Percentiles rank a stretch among this genome's conserved stretches.
Evolutionary conservation across 2,797 vertebrate genomes (phyloP).

Genomic region (Eulemur albifrons): DNA sequence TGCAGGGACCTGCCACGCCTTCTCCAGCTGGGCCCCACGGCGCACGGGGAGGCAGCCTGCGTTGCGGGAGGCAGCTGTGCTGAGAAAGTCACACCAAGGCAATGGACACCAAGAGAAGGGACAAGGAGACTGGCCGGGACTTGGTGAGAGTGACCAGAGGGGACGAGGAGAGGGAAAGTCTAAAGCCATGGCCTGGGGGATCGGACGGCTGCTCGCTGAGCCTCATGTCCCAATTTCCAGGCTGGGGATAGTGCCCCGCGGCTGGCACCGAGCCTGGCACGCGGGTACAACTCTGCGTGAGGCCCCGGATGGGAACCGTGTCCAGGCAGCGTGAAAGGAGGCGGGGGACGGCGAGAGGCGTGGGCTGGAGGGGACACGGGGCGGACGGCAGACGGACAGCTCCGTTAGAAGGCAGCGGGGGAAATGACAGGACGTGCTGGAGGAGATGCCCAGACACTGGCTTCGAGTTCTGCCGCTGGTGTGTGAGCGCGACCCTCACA

Average conservation of each 20-base stretch:
- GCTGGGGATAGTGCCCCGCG: neutral
- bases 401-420: neutral
- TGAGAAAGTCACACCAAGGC: neutral
- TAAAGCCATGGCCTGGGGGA: neutral
- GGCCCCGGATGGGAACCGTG: too few relatives aligned
- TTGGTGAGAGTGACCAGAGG: neutral
- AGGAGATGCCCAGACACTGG: neutral
- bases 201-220: neutral
- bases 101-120: neutral
- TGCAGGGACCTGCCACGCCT: fast-evolving
- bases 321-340: neutral
- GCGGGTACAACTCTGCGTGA: neutral
- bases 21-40: fast-evolving
- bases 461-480: neutral
- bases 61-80: fast-evolving
- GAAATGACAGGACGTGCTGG: neutral
- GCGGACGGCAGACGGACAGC: neutral
- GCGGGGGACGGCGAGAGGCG: neutral
- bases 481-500: neutral
- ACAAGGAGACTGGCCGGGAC: neutral
- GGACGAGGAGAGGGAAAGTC: neutral
- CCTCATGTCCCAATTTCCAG: neutral
- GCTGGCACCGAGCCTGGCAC: neutral
- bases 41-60: neutral
- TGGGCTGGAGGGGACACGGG: neutral